These are phyloP conservation scores for Simalia tracyae DNA, from an alignment of 2,797 vertebrate species.

Conservation along the genomic window DNA sequence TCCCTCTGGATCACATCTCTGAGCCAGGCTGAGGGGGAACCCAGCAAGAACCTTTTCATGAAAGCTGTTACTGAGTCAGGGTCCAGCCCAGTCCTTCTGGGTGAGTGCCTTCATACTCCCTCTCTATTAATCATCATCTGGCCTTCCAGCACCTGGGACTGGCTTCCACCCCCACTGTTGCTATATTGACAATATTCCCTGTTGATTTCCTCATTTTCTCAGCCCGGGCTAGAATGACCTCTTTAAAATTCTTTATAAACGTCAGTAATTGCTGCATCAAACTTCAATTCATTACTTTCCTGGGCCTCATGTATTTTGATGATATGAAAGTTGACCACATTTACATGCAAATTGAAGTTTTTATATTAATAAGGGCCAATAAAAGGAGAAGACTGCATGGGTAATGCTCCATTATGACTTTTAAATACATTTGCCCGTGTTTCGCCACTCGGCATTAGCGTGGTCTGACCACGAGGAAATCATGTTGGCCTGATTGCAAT, in stretches of 20 bases:
- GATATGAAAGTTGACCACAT: conserved; percentile 99
- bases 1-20: conserved; percentile 74
- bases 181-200: conserved; percentile 86
- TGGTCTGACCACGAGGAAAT: conserved; percentile 92
- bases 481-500: conserved; percentile 98
- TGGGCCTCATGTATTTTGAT: conserved; percentile 98
- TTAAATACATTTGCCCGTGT: conserved; percentile 99
- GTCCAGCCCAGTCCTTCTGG: conserved; percentile 76
- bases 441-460: conserved; percentile 90
- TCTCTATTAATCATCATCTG: conserved; percentile 81
- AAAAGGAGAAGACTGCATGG: conserved; percentile 85
- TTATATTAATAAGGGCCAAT: conserved; percentile 98
- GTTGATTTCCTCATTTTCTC: conserved; percentile 88
- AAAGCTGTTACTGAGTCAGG: conserved; percentile 69
- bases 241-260: conserved; percentile 93
- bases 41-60: conserved; percentile 76
- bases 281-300: conserved; percentile 91
- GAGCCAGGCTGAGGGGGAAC: conserved; percentile 76
- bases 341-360: conserved; percentile 99
- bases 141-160: conserved; percentile 82
- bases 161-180: conserved; percentile 81
- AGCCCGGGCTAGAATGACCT: conserved; percentile 83
- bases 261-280: conserved; percentile 91
- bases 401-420: conserved; percentile 98
- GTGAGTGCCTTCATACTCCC: conserved; percentile 75